phyloP scores from a whole-genome alignment of 2,113 vertebrate species.

The Phoenicopterus ruber region DNA sequence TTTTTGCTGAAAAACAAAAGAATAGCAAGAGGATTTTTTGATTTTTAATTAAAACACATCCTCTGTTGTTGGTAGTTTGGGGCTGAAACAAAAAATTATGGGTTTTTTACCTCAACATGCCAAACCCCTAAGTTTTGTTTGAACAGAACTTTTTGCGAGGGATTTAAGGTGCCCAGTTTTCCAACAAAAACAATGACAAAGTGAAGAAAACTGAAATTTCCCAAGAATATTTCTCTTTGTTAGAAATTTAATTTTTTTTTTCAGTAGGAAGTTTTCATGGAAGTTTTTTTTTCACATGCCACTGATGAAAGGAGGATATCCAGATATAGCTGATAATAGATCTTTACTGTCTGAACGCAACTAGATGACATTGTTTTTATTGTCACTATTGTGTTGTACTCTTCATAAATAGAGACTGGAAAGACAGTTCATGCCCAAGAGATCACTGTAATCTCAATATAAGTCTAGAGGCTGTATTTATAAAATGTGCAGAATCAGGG shows the following conservation, averaged over 20 bases:
- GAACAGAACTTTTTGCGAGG: background rate
- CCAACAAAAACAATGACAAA: background rate
- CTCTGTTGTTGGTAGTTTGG: background rate
- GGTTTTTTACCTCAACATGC: background rate
- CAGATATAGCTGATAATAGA: constrained; percentile 11
- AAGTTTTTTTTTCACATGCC: background rate
- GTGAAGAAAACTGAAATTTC: background rate
- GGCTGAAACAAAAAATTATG: background rate
- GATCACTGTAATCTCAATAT: constrained; percentile 56
- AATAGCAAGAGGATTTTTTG: background rate
- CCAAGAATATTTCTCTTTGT: background rate
- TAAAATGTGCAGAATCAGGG: constrained; percentile 11
- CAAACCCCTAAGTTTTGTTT: background rate
- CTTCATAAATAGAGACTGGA: constrained; percentile 29
- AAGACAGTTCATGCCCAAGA: constrained; percentile 33
- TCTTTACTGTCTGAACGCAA: background rate
- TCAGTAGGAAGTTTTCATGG: background rate
- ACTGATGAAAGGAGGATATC: constrained; percentile 15
- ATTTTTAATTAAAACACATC: constrained; percentile 24
- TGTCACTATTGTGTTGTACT: background rate
- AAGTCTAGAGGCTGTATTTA: constrained; percentile 34
- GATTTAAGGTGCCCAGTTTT: background rate
- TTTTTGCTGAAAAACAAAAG: constrained; percentile 35
- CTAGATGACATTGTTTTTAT: constrained; percentile 28
- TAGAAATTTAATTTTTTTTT: background rate